A percentile compares a stretch with the other conserved stretches of the same genome.
phyloP scores from a whole-genome alignment of 1,140 invertebrate species.

The Hydropsyche tenuis region DNA sequence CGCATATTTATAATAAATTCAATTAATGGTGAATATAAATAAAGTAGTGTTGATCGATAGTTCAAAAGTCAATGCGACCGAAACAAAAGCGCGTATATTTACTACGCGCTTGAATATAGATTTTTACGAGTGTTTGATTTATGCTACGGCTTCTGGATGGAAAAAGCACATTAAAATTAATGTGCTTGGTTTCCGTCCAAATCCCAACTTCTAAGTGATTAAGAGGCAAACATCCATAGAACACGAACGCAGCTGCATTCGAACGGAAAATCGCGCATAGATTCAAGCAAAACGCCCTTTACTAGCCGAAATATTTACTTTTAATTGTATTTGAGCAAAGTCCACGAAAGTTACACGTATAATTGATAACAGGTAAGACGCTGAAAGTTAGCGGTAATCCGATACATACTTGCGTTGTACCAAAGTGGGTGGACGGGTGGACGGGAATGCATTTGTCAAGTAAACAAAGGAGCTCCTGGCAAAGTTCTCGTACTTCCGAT shows the following conservation, averaged over 20 bases:
- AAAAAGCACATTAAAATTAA: slow-evolving; percentile 26
- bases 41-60: too few relatives aligned
- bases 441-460: slow-evolving; percentile 33
- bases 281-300: too few relatives aligned
- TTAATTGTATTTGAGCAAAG: too few relatives aligned
- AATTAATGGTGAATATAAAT: too few relatives aligned
- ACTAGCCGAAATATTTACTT: too few relatives aligned
- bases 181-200: slow-evolving; percentile 19
- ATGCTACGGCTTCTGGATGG: not conserved
- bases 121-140: slow-evolving; percentile 29
- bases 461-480: slow-evolving; percentile 36
- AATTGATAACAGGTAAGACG: not conserved
- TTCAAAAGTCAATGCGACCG: too few relatives aligned
- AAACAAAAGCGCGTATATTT: too few relatives aligned
- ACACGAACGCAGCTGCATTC: slow-evolving; percentile 11
- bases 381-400: not conserved
- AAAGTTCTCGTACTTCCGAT: not conserved
- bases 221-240: not conserved
- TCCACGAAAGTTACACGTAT: not conserved
- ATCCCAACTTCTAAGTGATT: slow-evolving; percentile 22
- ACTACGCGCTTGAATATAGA: not conserved
- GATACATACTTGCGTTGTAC: too few relatives aligned
- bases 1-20: too few relatives aligned
- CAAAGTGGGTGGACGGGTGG: not conserved
- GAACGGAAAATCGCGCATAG: too few relatives aligned